Evolutionary conservation across 2,797 vertebrate genomes (phyloP).

Genomic region (Apogon talboti): DNA sequence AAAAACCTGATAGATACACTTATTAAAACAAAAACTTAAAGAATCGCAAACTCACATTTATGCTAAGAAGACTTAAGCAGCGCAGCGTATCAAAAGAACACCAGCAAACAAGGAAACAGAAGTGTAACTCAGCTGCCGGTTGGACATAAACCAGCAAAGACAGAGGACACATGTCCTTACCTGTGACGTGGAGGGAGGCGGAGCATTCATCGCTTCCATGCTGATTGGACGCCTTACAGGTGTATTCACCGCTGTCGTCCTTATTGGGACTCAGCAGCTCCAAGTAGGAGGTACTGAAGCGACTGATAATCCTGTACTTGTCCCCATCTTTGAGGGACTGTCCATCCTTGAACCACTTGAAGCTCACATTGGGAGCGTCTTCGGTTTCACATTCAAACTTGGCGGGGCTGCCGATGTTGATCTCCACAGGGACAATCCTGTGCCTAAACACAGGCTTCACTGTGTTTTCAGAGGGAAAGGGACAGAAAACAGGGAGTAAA

Average conservation of each 20-base stretch:
- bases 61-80: background rate
- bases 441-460: slow-evolving; percentile 91
- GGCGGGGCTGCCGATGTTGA: slow-evolving; percentile 86
- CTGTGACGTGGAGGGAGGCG: slow-evolving; percentile 89
- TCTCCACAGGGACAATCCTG: slow-evolving; percentile 87
- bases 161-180: slow-evolving; percentile 81
- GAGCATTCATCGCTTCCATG: slow-evolving; percentile 92
- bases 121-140: background rate
- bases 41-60: background rate
- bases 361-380: slow-evolving; percentile 89
- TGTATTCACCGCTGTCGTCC: slow-evolving; percentile 90
- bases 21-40: background rate
- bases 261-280: slow-evolving; percentile 89
- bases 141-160: slow-evolving; percentile 18
- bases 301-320: slow-evolving; percentile 88
- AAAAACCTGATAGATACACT: no score
- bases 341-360: slow-evolving; percentile 96
- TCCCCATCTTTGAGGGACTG: slow-evolving; percentile 90
- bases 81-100: background rate
- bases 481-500: slow-evolving; percentile 26
- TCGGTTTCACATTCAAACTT: slow-evolving; percentile 95
- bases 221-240: slow-evolving; percentile 91
- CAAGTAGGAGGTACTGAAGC: slow-evolving; percentile 85
- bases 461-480: slow-evolving; percentile 45
- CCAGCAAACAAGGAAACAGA: background rate